A percentile compares a stretch with the other conserved stretches of the same genome.
Evolutionary conservation across 2,113 vertebrate genomes (phyloP).

Genomic region (Oreocharis arfaki): DNA sequence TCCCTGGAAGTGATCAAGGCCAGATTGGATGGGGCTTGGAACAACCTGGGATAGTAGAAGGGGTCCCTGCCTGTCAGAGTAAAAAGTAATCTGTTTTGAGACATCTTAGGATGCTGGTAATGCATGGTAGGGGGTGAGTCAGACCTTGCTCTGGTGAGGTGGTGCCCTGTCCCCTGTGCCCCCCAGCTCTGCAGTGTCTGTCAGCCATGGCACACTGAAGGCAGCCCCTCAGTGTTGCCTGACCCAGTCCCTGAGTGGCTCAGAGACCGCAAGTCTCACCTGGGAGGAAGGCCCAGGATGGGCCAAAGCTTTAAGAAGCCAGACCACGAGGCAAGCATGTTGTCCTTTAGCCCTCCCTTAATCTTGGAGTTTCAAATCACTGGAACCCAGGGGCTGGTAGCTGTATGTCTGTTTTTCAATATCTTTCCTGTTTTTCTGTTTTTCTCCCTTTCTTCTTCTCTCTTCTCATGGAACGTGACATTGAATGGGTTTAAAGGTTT

Average conservation of each 20-base stretch:
- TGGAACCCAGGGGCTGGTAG: not conserved
- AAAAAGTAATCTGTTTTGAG: not conserved
- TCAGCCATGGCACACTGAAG: not conserved
- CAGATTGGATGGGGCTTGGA: not conserved
- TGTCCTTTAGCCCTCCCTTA: not conserved
- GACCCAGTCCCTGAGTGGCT: not conserved
- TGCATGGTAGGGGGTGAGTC: not conserved
- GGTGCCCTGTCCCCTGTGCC: not conserved
- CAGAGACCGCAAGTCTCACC: not conserved
- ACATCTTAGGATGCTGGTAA: not conserved
- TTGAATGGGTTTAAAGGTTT: not conserved
- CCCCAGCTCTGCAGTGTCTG: not conserved
- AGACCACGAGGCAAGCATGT: rapidly evolving
- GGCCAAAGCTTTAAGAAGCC: not conserved
- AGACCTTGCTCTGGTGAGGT: not conserved
- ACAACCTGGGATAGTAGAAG: not conserved
- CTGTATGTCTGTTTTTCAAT: not conserved
- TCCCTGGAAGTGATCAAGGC: not conserved
- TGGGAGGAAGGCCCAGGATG: not conserved
- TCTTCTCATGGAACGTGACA: rapidly evolving
- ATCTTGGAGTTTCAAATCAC: not conserved
- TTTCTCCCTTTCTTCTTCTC: not conserved
- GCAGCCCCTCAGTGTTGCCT: not conserved
- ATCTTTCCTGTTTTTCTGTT: not conserved
- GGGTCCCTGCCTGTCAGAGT: not conserved